These are phyloP conservation scores for Poeciliopsis presidionis DNA, from an alignment of 2,797 vertebrate species.

Conservation along the genomic window DNA sequence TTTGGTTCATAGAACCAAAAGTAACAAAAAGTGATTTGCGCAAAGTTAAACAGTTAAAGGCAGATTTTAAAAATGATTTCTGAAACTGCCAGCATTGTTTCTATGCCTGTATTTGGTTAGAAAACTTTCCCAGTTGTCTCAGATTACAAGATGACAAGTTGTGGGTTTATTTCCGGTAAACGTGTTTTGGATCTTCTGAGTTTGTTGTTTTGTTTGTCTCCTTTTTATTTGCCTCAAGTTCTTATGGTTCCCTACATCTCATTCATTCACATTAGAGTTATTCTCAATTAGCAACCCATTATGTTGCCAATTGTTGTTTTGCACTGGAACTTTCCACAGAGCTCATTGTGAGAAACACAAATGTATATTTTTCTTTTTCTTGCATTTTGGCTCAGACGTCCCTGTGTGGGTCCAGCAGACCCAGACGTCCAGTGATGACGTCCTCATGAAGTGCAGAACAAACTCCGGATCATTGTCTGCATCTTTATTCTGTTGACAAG, in stretches of 20 bases:
- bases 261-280: background rate
- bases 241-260: background rate
- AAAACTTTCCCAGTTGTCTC: background rate
- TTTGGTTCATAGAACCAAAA: background rate
- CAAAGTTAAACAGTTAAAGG: background rate
- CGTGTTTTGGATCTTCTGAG: slow-evolving; percentile 8
- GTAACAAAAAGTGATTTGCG: background rate
- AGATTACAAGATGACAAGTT: background rate
- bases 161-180: background rate
- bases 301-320: slow-evolving; percentile 2
- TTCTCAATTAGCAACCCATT: background rate
- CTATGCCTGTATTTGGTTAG: background rate
- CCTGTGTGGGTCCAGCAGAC: slow-evolving; percentile 26
- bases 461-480: slow-evolving; percentile 21
- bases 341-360: background rate
- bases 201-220: slow-evolving; percentile 31
- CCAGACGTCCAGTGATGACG: slow-evolving; percentile 30
- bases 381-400: slow-evolving; percentile 10
- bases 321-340: background rate
- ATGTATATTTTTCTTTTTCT: background rate
- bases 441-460: slow-evolving; percentile 20
- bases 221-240: background rate
- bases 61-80: background rate
- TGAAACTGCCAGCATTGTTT: background rate
- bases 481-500: slow-evolving; percentile 45